Evolutionary conservation across 2,888 invertebrate species (phyloP).

Genomic region (Ormyrus labotus): DNA sequence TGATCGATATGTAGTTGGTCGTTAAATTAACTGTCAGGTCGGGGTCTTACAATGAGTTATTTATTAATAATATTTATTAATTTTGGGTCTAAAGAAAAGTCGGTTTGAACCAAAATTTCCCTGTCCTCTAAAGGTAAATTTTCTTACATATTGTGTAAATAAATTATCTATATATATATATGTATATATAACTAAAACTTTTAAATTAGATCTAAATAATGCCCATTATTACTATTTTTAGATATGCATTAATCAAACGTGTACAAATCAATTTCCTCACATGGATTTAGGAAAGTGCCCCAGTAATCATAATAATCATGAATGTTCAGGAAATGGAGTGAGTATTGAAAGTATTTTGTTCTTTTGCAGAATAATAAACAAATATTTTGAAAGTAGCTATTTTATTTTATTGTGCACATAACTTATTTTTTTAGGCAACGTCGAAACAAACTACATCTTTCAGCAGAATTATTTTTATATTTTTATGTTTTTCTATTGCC

Average conservation of each 20-base stretch:
- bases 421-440: too few species aligned
- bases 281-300: constrained; percentile 93
- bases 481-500: too few species aligned
- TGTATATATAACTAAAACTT: background rate
- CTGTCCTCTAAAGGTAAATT: background rate
- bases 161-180: background rate
- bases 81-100: too few species aligned
- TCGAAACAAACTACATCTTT: too few species aligned
- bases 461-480: too few species aligned
- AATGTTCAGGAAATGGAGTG: constrained; percentile 97
- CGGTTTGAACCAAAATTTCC: background rate
- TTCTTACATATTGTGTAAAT: background rate
- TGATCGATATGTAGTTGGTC: too few species aligned
- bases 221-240: constrained; percentile 64
- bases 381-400: background rate
- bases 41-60: too few species aligned
- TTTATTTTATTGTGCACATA: too few species aligned
- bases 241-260: constrained; percentile 95
- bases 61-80: too few species aligned
- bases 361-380: background rate
- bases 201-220: too few species aligned
- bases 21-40: too few species aligned
- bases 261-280: constrained; percentile 89
- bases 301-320: constrained; percentile 89
- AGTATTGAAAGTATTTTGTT: constrained; percentile 75